Percentiles rank a stretch among this genome's conserved stretches.
phyloP scores from a whole-genome alignment of 2,888 invertebrate species.

The Maniola hyperantus region DNA sequence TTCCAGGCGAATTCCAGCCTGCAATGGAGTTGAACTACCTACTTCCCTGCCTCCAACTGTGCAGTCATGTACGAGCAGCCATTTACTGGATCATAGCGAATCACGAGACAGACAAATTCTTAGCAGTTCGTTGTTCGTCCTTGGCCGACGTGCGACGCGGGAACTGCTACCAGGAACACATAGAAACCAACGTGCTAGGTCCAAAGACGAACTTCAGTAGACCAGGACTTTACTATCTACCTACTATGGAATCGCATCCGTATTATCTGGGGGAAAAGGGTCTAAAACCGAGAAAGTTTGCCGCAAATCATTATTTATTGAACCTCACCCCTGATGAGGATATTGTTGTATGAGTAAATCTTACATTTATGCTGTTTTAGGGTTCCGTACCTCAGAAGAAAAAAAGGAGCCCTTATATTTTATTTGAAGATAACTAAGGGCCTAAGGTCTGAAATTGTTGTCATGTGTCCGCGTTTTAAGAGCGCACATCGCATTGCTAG shows the following conservation, averaged over 20 bases:
- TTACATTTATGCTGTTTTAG: background rate
- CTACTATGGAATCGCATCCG: slow-evolving; percentile 56
- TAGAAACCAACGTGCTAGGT: slow-evolving; percentile 59
- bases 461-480: no score
- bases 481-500: no score
- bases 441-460: no score
- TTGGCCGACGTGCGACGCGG: slow-evolving; percentile 59
- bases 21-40: slow-evolving; percentile 58
- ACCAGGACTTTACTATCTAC: slow-evolving; percentile 67
- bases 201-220: slow-evolving; percentile 63
- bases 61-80: slow-evolving; percentile 68
- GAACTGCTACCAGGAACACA: slow-evolving; percentile 54
- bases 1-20: slow-evolving; percentile 70
- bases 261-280: slow-evolving; percentile 62
- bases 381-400: no score
- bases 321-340: slow-evolving; percentile 60
- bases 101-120: slow-evolving; percentile 58
- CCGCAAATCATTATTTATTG: slow-evolving; percentile 57
- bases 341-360: slow-evolving; percentile 48
- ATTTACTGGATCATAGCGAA: slow-evolving; percentile 61
- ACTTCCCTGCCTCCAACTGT: slow-evolving; percentile 67
- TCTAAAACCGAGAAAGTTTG: slow-evolving; percentile 52
- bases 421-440: background rate
- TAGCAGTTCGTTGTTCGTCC: slow-evolving; percentile 60
- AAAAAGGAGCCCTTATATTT: no score